Evolutionary conservation across 2,113 vertebrate species (phyloP).

Genomic region (Eptesicus fuscus): DNA sequence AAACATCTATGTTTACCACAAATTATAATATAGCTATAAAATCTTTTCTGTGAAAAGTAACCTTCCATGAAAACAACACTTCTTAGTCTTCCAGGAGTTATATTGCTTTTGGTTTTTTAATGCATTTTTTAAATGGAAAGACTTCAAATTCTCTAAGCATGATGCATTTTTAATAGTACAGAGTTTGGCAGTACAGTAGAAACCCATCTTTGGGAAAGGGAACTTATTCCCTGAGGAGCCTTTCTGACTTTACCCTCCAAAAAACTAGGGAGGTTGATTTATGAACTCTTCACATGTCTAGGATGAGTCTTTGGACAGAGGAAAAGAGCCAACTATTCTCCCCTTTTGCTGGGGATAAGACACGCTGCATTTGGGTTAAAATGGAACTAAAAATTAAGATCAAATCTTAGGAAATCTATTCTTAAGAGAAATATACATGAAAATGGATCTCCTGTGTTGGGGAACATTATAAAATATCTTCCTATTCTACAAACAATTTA

Average conservation of each 20-base stretch:
- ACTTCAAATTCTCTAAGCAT: constrained; percentile 42
- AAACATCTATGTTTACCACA: constrained; percentile 46
- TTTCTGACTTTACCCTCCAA: background rate
- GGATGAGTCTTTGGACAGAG: background rate
- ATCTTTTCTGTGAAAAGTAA: constrained; percentile 56
- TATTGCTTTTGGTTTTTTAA: constrained; percentile 2
- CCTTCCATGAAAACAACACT: constrained; percentile 61
- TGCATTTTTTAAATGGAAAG: constrained; percentile 43
- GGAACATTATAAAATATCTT: background rate
- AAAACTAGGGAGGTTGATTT: constrained; percentile 7
- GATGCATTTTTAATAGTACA: constrained; percentile 5
- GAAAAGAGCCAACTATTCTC: background rate
- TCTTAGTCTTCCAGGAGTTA: constrained; percentile 25
- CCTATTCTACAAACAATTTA: background rate
- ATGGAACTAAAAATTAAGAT: constrained; percentile 12
- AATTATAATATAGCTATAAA: constrained; percentile 65
- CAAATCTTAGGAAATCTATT: background rate
- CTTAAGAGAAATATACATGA: background rate
- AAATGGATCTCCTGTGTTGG: background rate
- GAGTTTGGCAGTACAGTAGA: constrained; percentile 4
- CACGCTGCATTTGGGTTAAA: background rate
- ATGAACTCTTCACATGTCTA: background rate
- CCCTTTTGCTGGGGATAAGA: background rate
- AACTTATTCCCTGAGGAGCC: background rate
- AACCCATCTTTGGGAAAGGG: background rate